Conservation (phyloP, 1,140 invertebrate genomes). For the Rhynchophorus ferrugineus region DNA sequence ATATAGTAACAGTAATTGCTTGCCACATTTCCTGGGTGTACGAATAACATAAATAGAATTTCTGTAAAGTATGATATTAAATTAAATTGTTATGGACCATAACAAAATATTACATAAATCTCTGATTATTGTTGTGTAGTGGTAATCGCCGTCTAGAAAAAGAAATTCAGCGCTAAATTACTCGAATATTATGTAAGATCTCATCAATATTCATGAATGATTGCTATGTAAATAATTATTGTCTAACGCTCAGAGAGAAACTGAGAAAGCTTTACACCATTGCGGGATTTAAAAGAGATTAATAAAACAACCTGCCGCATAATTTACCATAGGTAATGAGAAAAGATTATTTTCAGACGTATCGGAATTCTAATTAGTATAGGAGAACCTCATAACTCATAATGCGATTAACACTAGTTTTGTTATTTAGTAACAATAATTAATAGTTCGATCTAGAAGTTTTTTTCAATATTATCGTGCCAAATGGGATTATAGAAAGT, state of each 20-base stretch:
- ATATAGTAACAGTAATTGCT: too few species aligned
- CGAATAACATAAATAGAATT: too few species aligned
- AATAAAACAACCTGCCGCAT: conserved; percentile 14
- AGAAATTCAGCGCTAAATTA: neutral
- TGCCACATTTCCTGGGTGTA: too few species aligned
- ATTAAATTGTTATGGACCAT: too few species aligned
- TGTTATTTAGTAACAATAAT: conserved; percentile 17
- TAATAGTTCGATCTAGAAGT: conserved; percentile 12
- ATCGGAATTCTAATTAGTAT: conserved; percentile 15
- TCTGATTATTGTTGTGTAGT: too few species aligned
- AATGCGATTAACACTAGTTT: conserved; percentile 12
- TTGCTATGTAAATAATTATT: conserved; percentile 8
- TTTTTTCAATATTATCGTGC: conserved; percentile 11
- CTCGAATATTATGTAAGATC: neutral
- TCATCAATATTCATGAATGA: conserved; percentile 3
- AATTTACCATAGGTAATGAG: conserved; percentile 15
- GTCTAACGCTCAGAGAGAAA: conserved; percentile 6
- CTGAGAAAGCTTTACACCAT: conserved; percentile 5
- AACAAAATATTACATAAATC: too few species aligned
- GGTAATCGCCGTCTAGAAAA: neutral
- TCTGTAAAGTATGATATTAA: too few species aligned
- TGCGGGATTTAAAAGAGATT: conserved; percentile 6
- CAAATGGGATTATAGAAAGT: conserved; percentile 1
- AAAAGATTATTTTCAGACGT: conserved; percentile 17
- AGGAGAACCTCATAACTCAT: conserved; percentile 13